These are phyloP conservation scores for Charadrius vociferus DNA, from an alignment of 2,113 vertebrate species.

Conservation along the genomic window DNA sequence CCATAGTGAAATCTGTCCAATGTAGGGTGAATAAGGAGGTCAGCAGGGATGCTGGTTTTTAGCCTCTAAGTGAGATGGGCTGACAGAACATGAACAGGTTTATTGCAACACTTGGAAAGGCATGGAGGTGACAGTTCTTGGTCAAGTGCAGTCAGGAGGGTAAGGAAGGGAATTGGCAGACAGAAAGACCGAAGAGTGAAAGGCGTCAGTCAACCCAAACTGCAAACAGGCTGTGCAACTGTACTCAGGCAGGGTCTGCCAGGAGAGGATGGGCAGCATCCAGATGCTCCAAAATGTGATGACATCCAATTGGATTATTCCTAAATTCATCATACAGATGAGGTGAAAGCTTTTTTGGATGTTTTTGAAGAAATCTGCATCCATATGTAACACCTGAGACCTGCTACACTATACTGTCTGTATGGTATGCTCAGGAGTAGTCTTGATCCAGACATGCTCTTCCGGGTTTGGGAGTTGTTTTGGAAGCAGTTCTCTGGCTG, in stretches of 20 bases:
- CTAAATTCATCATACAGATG: not conserved
- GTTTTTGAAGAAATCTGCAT: not conserved
- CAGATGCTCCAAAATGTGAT: not conserved
- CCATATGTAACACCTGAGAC: not conserved
- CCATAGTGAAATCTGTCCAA: not conserved
- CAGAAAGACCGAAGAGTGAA: not conserved
- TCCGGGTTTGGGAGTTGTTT: not conserved
- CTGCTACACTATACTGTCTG: not conserved
- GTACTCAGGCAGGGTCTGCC: not conserved
- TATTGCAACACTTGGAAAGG: not conserved
- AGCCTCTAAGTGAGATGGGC: not conserved
- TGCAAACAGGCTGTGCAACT: not conserved
- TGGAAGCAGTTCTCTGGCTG: not conserved
- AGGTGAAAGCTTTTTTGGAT: not conserved
- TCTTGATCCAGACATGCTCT: not conserved
- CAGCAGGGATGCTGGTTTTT: not conserved
- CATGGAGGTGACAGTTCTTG: not conserved
- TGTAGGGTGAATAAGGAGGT: not conserved
- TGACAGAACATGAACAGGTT: not conserved
- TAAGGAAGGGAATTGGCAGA: not conserved
- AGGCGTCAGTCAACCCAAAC: accelerated
- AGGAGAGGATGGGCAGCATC: not conserved
- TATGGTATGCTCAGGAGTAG: not conserved
- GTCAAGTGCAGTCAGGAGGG: not conserved
- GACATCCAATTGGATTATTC: not conserved